Conservation (phyloP, 2,797 vertebrate genomes). For the Phoxinus dragarum region DNA sequence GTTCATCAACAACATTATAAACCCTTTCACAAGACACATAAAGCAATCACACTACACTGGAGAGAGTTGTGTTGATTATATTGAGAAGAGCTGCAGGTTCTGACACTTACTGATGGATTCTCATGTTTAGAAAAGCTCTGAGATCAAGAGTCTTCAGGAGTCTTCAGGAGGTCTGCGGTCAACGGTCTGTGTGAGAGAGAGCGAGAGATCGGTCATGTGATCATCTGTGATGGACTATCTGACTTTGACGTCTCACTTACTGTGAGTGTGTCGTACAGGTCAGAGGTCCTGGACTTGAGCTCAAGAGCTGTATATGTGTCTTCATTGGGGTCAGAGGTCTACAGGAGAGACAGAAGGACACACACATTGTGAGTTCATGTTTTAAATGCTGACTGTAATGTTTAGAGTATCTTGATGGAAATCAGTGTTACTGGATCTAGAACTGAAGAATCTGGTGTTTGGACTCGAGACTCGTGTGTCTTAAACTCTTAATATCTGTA, state of each 20-base stretch:
- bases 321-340: not conserved
- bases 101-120: constrained; percentile 21
- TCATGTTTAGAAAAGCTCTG: constrained; percentile 4
- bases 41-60: not conserved
- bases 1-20: not conserved
- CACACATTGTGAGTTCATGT: not conserved
- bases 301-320: constrained; percentile 21
- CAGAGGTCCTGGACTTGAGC: not conserved
- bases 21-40: not conserved
- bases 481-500: not conserved
- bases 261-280: constrained; percentile 18
- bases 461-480: not conserved
- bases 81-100: not conserved
- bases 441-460: not conserved
- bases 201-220: constrained; percentile 9
- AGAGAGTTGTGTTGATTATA: not conserved
- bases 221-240: not conserved
- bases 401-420: not conserved
- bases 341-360: not conserved
- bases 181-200: constrained; percentile 11
- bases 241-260: constrained; percentile 8
- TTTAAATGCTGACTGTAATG: not conserved
- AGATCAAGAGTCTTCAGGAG: not conserved
- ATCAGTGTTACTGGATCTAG: not conserved
- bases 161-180: not conserved